Evolutionary conservation across 64 coral and sea anemone genomes (phyloP).

Genomic region (Stichodactyla mertensii): DNA sequence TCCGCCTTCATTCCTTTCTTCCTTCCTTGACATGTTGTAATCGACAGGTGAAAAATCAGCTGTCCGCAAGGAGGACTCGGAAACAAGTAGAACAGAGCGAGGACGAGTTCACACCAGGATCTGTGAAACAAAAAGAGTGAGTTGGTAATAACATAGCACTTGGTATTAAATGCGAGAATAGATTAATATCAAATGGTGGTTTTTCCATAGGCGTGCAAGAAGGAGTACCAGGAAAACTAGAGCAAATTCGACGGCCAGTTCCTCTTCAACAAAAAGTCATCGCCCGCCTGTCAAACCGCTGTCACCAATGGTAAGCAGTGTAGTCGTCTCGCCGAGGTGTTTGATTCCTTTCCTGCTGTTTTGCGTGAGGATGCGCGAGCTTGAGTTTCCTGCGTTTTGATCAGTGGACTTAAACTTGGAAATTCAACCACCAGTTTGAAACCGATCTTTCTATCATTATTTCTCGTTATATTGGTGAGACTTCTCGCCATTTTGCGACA

Average conservation of each 20-base stretch:
- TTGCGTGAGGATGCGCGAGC: too few relatives aligned
- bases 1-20: too few relatives aligned
- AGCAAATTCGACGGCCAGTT: neutral
- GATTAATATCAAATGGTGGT: too few relatives aligned
- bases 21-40: neutral
- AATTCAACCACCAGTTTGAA: neutral
- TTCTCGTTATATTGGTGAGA: too few relatives aligned
- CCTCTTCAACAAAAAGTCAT: neutral
- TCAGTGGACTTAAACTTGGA: too few relatives aligned
- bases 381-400: neutral
- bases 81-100: constrained; percentile 26
- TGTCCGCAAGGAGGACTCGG: neutral
- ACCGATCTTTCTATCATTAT: neutral
- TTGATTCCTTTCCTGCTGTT: too few relatives aligned
- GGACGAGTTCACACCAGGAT: constrained; percentile 48
- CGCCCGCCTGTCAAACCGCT: neutral
- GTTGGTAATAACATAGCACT: neutral
- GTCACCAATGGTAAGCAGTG: neutral
- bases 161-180: too few relatives aligned
- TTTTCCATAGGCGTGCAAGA: neutral
- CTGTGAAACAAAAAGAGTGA: constrained; percentile 6
- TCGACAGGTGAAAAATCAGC: constrained; percentile 30
- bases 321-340: neutral
- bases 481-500: too few relatives aligned
- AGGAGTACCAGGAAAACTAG: neutral